phyloP scores from a whole-genome alignment of 2,797 vertebrate species.

The Sciurus carolinensis region DNA sequence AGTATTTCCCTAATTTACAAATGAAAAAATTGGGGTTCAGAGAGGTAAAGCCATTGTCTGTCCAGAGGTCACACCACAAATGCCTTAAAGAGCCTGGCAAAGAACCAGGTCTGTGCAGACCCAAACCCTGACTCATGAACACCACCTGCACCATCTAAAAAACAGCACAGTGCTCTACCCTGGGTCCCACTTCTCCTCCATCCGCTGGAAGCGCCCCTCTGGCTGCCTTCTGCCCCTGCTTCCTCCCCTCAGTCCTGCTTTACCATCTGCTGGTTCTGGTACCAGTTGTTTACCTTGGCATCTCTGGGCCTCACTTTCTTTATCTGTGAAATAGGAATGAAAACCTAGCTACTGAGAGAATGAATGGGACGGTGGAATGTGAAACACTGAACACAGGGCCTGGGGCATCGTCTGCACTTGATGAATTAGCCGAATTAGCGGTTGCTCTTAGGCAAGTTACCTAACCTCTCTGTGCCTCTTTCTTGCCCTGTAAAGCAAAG shows the following conservation, averaged over 20 bases:
- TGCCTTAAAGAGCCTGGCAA: background rate
- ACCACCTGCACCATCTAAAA: background rate
- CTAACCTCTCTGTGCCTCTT: background rate
- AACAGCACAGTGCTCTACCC: background rate
- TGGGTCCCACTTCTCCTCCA: background rate
- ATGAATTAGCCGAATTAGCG: background rate
- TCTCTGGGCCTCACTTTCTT: constrained; percentile 4
- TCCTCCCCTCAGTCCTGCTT: background rate
- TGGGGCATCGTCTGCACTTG: background rate
- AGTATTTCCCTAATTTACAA: background rate
- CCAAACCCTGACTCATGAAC: background rate
- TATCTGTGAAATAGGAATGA: background rate
- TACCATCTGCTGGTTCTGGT: background rate
- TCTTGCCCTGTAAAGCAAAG: background rate
- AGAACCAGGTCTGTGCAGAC: background rate
- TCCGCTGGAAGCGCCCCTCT: background rate
- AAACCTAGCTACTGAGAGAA: background rate
- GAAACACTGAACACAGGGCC: background rate
- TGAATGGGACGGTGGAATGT: too few relatives aligned
- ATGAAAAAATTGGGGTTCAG: background rate
- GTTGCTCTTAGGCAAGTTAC: background rate
- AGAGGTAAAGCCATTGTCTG: background rate
- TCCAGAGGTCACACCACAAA: background rate
- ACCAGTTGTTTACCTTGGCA: background rate
- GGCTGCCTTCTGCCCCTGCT: background rate